Evolutionary conservation across 2,888 invertebrate genomes (phyloP).

Genomic region (Calephelis perditalis): DNA sequence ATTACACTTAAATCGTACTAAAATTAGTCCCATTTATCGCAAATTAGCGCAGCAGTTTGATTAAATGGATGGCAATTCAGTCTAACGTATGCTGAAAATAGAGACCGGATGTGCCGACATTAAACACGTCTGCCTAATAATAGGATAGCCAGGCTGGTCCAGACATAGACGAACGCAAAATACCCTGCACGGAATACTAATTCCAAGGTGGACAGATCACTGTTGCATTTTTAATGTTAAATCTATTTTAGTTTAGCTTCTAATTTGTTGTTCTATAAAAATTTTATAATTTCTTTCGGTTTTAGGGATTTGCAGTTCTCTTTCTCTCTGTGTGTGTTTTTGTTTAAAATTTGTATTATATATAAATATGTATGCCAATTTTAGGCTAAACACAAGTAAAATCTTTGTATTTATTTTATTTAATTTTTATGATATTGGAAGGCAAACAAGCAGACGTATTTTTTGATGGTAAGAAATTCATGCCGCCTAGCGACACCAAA

Average conservation of each 20-base stretch:
- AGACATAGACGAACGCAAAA: conserved; percentile 40
- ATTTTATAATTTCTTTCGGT: not conserved
- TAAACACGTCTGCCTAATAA: conserved; percentile 30
- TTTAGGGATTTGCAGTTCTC: no score
- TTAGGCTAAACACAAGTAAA: no score
- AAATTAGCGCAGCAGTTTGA: conserved; percentile 14
- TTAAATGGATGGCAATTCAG: conserved; percentile 22
- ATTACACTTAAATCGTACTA: no score
- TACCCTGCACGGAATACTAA: conserved; percentile 59
- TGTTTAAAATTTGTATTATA: no score
- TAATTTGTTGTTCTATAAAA: not conserved
- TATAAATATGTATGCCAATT: no score
- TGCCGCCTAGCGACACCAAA: no score
- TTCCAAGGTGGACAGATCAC: conserved; percentile 24
- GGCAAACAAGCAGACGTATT: no score
- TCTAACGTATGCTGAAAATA: conserved; percentile 28
- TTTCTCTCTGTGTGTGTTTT: no score
- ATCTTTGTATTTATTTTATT: no score
- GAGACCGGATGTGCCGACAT: conserved; percentile 27
- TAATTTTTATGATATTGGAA: no score
- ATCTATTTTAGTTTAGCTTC: not conserved
- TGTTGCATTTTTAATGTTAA: conserved; percentile 1
- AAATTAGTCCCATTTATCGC: not conserved
- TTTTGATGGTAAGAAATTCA: no score
- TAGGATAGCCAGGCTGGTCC: conserved; percentile 30